A percentile compares a stretch with the other conserved stretches of the same genome.
These are phyloP conservation scores for Rhinatrema bivittatum DNA, from an alignment of 2,797 vertebrate genomes.

Conservation along the genomic window DNA sequence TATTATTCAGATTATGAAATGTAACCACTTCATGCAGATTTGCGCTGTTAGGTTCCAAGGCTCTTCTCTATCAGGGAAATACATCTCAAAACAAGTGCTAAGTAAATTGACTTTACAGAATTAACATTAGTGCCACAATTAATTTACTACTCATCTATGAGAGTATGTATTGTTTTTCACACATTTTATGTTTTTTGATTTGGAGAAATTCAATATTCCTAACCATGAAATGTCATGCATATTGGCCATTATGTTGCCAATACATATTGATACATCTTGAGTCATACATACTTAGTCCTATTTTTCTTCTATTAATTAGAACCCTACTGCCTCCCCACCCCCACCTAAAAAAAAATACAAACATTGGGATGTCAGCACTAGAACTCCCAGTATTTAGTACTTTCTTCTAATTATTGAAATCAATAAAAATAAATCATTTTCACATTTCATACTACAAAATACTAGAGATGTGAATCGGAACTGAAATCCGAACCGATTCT, in stretches of 20 bases:
- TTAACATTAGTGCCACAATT: neutral
- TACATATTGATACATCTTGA: too few species aligned
- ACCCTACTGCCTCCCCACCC: too few species aligned
- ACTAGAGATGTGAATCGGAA: too few species aligned
- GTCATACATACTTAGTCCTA: too few species aligned
- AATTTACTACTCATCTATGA: neutral
- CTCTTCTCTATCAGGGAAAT: neutral
- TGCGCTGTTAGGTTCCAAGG: too few species aligned
- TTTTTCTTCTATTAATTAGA: too few species aligned
- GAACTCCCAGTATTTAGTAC: constrained; percentile 21
- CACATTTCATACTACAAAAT: constrained; percentile 38
- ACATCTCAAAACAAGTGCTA: neutral
- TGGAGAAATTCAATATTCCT: too few species aligned
- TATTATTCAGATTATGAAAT: too few species aligned
- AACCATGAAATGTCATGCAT: too few species aligned
- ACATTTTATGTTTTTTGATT: neutral
- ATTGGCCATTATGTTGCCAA: too few species aligned
- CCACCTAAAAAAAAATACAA: constrained; percentile 15
- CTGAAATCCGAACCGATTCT: too few species aligned
- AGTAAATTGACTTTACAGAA: neutral
- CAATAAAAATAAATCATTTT: constrained; percentile 28
- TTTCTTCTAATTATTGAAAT: constrained; percentile 31
- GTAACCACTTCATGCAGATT: too few species aligned
- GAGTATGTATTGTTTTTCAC: neutral
- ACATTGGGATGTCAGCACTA: constrained; percentile 21